Evolutionary conservation across 1,140 invertebrate genomes (phyloP).

Genomic region (Hirudo medicinalis): DNA sequence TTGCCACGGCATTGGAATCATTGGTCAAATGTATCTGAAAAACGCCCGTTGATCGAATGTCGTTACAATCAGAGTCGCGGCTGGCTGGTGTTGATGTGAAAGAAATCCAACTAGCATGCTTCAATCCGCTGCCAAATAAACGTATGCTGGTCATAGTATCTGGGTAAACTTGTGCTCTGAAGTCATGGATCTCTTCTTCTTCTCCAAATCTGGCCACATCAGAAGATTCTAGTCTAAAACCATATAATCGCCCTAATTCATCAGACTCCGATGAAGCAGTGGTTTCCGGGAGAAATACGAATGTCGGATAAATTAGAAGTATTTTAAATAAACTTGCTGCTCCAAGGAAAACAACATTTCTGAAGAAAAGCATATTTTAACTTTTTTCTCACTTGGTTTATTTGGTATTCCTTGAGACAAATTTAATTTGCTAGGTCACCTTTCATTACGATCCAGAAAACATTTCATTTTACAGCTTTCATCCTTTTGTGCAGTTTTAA

Average conservation of each 20-base stretch:
- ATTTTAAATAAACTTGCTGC: too few relatives aligned
- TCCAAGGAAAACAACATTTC: too few relatives aligned
- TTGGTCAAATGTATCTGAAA: constrained; percentile 16
- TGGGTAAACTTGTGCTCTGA: constrained; percentile 4
- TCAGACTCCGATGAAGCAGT: not conserved
- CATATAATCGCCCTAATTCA: not conserved
- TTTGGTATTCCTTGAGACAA: not conserved
- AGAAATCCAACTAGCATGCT: constrained; percentile 24
- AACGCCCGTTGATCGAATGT: constrained; percentile 23
- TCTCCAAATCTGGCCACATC: not conserved
- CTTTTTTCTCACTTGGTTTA: not conserved
- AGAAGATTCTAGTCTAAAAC: constrained; percentile 13
- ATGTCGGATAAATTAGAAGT: too few relatives aligned
- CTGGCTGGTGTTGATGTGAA: constrained; percentile 26
- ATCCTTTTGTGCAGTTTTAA: too few relatives aligned
- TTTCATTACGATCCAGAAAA: too few relatives aligned
- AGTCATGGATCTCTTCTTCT: not conserved
- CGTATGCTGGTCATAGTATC: constrained; percentile 19
- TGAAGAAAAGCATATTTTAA: too few relatives aligned
- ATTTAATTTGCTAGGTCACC: not conserved
- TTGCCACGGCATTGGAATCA: not conserved
- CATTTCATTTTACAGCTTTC: too few relatives aligned
- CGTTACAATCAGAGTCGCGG: constrained; percentile 24
- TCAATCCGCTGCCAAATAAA: constrained; percentile 29
- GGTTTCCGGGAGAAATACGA: not conserved